A percentile compares a stretch with the other conserved stretches of the same genome.
Evolutionary conservation across 2,888 invertebrate genomes (phyloP).

Genomic region (Drosophila nr. perissopoda): DNA sequence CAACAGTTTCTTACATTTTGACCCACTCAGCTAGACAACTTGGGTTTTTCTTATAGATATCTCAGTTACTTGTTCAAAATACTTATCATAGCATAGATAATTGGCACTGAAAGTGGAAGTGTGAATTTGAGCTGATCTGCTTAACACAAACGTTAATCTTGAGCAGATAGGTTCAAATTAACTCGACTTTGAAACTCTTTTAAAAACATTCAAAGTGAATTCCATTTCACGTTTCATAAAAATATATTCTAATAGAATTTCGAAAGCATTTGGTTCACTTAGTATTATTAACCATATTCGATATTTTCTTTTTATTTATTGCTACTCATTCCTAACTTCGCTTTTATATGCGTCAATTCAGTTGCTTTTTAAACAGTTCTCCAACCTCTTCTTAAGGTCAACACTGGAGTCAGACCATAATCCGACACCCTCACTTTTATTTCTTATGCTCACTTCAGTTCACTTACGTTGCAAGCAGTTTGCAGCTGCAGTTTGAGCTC

Average conservation of each 20-base stretch:
- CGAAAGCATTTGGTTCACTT: not conserved
- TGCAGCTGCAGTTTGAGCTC: constrained; percentile 14
- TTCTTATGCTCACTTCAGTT: not conserved
- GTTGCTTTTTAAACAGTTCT: not conserved
- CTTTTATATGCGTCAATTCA: not conserved
- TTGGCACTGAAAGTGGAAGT: constrained; percentile 38
- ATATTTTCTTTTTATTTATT: not conserved
- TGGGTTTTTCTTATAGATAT: not conserved
- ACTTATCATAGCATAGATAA: constrained; percentile 32
- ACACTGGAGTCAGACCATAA: not conserved
- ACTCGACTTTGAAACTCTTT: not conserved
- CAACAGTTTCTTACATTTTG: not conserved
- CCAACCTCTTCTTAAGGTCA: not conserved
- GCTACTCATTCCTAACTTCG: not conserved
- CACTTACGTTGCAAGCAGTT: not conserved
- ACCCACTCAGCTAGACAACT: not conserved
- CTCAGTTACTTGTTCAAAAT: not conserved
- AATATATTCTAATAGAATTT: not conserved
- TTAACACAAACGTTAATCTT: not conserved
- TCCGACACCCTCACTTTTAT: no score
- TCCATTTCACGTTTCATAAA: no score
- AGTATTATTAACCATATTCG: not conserved
- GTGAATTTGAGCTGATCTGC: constrained; percentile 11
- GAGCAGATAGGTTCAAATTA: not conserved
- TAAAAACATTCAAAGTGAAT: not conserved